Base-by-base conservation (phyloP, 2,888 invertebrate species). In the Noctua fimbriata region DNA sequence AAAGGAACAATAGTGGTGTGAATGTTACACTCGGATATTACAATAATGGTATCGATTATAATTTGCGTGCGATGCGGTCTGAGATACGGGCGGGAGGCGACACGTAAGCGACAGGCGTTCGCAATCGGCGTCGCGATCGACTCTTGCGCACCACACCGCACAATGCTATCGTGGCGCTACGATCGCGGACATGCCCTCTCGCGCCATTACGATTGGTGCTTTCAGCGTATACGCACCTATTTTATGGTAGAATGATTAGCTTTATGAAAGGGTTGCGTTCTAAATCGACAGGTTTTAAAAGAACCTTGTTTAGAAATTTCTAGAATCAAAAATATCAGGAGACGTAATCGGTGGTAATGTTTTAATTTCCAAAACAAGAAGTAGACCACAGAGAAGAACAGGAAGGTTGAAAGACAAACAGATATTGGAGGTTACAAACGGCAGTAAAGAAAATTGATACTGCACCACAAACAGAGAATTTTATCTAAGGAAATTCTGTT, bases 41-140 rank as follows among this genome's bases (percentile, higher is more conserved):
- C 96, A 96, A 97, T 97, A 97, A 96, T 96, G 96, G 96, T 96
- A 96, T 97, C 96, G 96, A 96, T 96, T 96, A 97, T 97, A 97
- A 97, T 97, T 97, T 96, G 96, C 96, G 96, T 97, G 96, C 95
- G 96, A 97, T 96, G 94, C 94, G 93, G 93, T 92, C 87, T 85
- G 93, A 93, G 96, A 96, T 96, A 96, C 91, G 92, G 93, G 93
- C 92, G 93, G 91, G 93, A 94, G 94, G 95, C 95, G 96, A 96
- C 96, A 95, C 93, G 94, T 95, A 95, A 96, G 95, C 95, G 96
- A 96, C 96, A 96, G 96, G 93, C 94, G 92, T 91, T 91, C 93
- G 94, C 94, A 95, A 96, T 96, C 96, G 95, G 92, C 94, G 94
- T 92, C 94, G 95, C 94, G 92, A 96, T 96, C 96, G 94, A 94